phyloP scores from a whole-genome alignment of 2,888 invertebrate species.

The Eumacrocentrus americanus region DNA sequence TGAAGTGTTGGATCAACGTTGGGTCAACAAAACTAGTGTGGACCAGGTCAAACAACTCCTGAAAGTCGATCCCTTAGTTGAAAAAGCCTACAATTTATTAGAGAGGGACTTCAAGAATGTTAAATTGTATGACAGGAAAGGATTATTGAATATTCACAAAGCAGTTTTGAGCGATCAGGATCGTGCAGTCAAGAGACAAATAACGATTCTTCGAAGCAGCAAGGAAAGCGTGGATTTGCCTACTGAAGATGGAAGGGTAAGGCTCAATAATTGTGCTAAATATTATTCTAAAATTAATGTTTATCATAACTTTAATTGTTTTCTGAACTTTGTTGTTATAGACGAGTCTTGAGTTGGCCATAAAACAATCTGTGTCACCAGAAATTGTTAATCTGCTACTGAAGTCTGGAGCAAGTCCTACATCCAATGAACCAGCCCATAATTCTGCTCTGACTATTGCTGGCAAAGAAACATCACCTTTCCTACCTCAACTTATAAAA shows the following conservation, averaged over 20 bases:
- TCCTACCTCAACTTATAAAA: constrained; percentile 42
- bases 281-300: not conserved
- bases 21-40: constrained; percentile 15
- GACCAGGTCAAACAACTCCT: constrained; percentile 38
- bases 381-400: constrained; percentile 47
- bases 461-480: constrained; percentile 41
- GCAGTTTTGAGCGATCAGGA: constrained; percentile 44
- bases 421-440: constrained; percentile 35
- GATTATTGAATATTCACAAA: constrained; percentile 50
- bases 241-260: constrained; percentile 45
- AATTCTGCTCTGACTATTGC: constrained; percentile 53
- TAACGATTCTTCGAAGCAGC: constrained; percentile 43
- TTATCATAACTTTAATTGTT: not conserved
- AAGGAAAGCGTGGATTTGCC: constrained; percentile 43
- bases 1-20: constrained; percentile 26
- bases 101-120: constrained; percentile 42
- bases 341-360: constrained; percentile 54
- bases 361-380: constrained; percentile 39
- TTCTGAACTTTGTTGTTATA: constrained; percentile 30
- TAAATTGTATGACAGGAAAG: constrained; percentile 43
- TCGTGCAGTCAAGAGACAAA: constrained; percentile 40
- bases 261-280: not conserved
- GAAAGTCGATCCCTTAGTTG: constrained; percentile 27
- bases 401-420: constrained; percentile 48
- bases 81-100: constrained; percentile 36